Percentiles rank a stretch among this genome's conserved stretches.
Evolutionary conservation across 1,140 invertebrate species (phyloP).

Genomic region (Trichomalopsis sarcophagae): DNA sequence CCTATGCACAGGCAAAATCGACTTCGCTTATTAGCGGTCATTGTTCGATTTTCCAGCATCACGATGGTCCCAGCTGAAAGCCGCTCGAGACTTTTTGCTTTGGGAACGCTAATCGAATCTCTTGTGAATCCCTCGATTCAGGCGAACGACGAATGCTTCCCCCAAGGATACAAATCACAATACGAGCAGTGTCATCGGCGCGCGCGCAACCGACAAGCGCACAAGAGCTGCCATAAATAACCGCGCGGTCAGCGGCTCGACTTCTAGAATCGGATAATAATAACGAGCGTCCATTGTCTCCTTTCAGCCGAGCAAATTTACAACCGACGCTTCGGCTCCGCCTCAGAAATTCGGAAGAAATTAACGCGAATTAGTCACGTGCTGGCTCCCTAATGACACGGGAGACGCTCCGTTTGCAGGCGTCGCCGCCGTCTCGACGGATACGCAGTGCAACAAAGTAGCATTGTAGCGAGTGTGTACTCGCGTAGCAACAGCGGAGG

Average conservation of each 20-base stretch:
- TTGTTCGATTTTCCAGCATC: background rate
- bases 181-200: background rate
- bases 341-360: conserved; percentile 53
- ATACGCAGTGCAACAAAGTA: conserved; percentile 45
- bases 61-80: too few relatives aligned
- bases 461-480: conserved; percentile 49
- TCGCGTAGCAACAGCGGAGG: conserved; percentile 24
- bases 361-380: conserved; percentile 56
- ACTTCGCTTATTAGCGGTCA: background rate
- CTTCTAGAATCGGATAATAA: conserved; percentile 49
- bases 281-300: conserved; percentile 44
- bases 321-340: conserved; percentile 17
- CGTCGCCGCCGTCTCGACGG: background rate
- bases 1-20: too few relatives aligned
- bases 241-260: background rate
- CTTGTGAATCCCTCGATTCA: background rate
- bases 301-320: conserved; percentile 30
- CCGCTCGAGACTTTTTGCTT: background rate
- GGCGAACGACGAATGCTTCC: too few relatives aligned
- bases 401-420: background rate
- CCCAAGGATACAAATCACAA: background rate
- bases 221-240: background rate
- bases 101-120: background rate
- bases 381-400: conserved; percentile 27
- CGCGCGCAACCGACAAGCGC: background rate